These are phyloP conservation scores for Drosophila pseudoobscura DNA, from an alignment of 1,140 invertebrate genomes.

Conservation along the genomic window DNA sequence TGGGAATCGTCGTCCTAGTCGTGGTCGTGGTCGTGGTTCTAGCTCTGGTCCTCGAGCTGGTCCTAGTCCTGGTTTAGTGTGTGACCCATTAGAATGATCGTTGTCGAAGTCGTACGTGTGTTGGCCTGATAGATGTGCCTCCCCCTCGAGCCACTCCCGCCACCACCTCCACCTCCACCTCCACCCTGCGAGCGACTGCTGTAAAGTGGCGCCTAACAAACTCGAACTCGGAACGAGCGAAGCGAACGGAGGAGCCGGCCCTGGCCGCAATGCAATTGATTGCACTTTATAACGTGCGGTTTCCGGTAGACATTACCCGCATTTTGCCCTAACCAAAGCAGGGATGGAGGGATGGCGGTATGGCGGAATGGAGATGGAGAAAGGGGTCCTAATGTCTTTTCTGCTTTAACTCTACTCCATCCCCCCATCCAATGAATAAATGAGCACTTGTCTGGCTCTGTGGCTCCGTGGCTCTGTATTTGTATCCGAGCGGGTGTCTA, in stretches of 20 bases:
- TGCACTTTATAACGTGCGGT: constrained; percentile 82
- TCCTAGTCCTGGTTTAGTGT: constrained; percentile 61
- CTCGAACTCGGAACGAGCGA: constrained; percentile 12
- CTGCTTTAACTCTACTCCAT: constrained; percentile 47
- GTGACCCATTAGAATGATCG: constrained; percentile 81
- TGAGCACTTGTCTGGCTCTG: constrained; percentile 72
- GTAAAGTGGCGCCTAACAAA: constrained; percentile 73
- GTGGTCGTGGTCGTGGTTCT: background rate
- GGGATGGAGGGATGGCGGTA: constrained; percentile 11
- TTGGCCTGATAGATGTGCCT: constrained; percentile 62
- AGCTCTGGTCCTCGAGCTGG: constrained; percentile 6
- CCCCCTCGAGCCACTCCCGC: constrained; percentile 9
- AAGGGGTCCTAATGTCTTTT: constrained; percentile 72
- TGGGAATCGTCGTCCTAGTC: constrained; percentile 8
- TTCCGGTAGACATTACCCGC: constrained; percentile 81
- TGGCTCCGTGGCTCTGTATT: constrained; percentile 2
- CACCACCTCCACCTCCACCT: constrained; percentile 1
- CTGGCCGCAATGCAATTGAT: constrained; percentile 78
- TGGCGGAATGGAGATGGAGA: constrained; percentile 12
- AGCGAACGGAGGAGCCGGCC: constrained; percentile 22
- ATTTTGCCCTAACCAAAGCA: constrained; percentile 68
- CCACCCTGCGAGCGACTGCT: constrained; percentile 33
- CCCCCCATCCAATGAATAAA: constrained; percentile 67
- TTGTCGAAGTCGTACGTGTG: constrained; percentile 77
- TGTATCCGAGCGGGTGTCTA: constrained; percentile 7